Evolutionary conservation across 2,113 vertebrate genomes (phyloP), one percentile per base, ranked within the genome.

Genomic region (Oostethus manadensis): DNA sequence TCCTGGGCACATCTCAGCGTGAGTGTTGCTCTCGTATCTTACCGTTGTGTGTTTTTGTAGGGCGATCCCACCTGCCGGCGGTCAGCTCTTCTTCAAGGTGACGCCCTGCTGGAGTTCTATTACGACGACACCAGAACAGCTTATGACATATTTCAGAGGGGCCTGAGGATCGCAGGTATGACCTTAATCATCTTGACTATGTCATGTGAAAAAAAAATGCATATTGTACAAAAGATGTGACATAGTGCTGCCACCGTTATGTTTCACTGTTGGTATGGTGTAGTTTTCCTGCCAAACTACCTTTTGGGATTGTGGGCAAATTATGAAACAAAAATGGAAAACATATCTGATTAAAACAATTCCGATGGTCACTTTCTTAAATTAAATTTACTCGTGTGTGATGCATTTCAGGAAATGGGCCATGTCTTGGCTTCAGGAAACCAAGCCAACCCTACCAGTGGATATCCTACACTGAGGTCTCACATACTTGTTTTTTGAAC

Each of bases 131-230:
- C 84, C 20, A 88, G 66, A 84, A 91, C 90, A 0, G 85, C 49
- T 11, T 91, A 88, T 0, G 88, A 89, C 65, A 88, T 91, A 88
- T 91, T 91, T 78, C 88, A 85, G 79, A 85, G 89, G 77, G 89
- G 90, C 48, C 64, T 89, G 38, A 62, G 60, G 48, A 87, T 90
- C 46, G 59, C 90, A 82, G 90, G 90, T 89, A 49, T 60, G 21
- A n/a, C 11, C 4, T 9, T 14, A 54, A 22, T 14, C 13, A 9
- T 9, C 4, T 26, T 1, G 23, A 14, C 1, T 23, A 23, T 22
- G 6, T 23, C 4, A 26, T 29, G 18, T 33, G 11, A 55, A 47
- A 42, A 14, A 53, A 23, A 33, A 33, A 33, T 33, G 4, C 29
- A 33, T 6, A 33, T 4, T 33, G 29, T 33, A 33, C 29, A 33